Base-by-base conservation (phyloP, 1,140 invertebrate genomes). In the Tetragnatha versicolor region DNA sequence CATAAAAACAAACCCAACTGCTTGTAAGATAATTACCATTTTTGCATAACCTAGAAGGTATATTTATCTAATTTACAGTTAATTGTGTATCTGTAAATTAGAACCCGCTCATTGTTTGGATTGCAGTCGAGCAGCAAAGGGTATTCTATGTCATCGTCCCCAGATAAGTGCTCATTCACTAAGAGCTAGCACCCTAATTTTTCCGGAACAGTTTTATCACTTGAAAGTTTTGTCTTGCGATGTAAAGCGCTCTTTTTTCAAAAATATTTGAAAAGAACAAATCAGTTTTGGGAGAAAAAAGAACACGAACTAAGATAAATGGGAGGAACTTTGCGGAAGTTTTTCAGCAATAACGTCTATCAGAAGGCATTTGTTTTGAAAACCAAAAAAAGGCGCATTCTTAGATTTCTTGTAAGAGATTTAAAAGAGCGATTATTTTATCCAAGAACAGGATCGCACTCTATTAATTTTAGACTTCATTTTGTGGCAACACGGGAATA, bases 221-320 rank as follows among this genome's bases (percentile, higher is more conserved):
- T 47, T 17, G 20, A 47, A 47, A 47, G 42, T 47, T 17, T 47
- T 47, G 12, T 12, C 42, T 47, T 20, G 12, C 20, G 42, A 17
- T 47, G 42, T 47, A 47, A 47, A 20, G n/a, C n/a, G n/a, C n/a
- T n/a, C n/a, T n/a, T n/a, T 47, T 47, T 20, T 20, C 42, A 17
- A 47, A 47, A 12, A 47, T 47, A 47, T 47, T 47, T 47, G 20
- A 47, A 47, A 47, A 47, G 42, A 47, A 47, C 20, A 17, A 47
- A 47, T 17, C 20, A 47, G 42, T 47, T 47, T 47, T 47, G 12
- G 12, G 12, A 17, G 42, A 20, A n/a, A n/a, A n/a, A 47, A 12
- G 42, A 47, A 47, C 42, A 47, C 42, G 20, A 47, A 47, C 42
- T 47, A 47, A 47, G 42, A 47, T 47, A 47, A 47, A 47, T 47